Percentiles rank a stretch among this genome's conserved stretches.
Conservation (phyloP, 2,113 vertebrate species). For the Zapus hudsonius region DNA sequence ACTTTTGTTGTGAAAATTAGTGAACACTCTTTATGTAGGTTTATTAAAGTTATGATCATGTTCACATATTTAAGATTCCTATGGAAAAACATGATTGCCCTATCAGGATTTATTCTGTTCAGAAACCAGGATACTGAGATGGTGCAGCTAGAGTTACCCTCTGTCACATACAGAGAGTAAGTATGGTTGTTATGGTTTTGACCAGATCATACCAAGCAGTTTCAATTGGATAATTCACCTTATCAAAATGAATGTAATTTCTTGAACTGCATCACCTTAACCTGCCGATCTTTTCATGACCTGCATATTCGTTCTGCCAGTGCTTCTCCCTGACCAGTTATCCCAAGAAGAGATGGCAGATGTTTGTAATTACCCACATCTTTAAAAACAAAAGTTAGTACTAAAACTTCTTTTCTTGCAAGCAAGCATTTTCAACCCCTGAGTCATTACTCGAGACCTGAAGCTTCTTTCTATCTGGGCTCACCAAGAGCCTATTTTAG, state of each 20-base stretch:
- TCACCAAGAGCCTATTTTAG: conserved; percentile 10
- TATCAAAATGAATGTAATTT: neutral
- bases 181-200: neutral
- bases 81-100: neutral
- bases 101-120: neutral
- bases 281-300: neutral
- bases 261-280: neutral
- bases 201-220: neutral
- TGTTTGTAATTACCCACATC: neutral
- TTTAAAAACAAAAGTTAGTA: neutral
- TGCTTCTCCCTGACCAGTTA: neutral
- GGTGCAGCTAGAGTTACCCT: neutral
- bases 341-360: neutral
- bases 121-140: neutral
- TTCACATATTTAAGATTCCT: conserved; percentile 4
- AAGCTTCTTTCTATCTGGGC: neutral
- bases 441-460: too few species aligned
- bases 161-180: conserved; percentile 48
- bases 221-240: conserved; percentile 41
- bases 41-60: neutral
- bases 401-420: neutral
- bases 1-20: conserved; percentile 12
- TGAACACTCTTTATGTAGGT: neutral
- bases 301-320: neutral
- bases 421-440: too few species aligned